Base-by-base conservation (phyloP, 2,797 vertebrate species). In the Loris lydekkerianus region DNA sequence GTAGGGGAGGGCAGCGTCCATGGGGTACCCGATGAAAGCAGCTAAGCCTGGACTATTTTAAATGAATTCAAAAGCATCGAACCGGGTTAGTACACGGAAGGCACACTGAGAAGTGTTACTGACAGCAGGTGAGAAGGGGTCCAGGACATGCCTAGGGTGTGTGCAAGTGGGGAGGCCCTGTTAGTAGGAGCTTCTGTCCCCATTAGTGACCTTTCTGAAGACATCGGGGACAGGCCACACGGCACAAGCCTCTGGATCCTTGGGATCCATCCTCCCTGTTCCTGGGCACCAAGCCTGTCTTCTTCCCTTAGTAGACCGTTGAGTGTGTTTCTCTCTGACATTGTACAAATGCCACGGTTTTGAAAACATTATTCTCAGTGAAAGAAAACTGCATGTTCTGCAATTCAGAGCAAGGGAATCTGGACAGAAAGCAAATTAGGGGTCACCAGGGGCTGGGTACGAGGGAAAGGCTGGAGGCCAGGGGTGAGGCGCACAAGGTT, bases 401-500 rank as follows among this genome's bases (percentile, higher is more conserved):
- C 4, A 3, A 37, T 37, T 11, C 15, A 18, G 65, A 67, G 13
- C 31, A n/a, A 31, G 65, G 15, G n/a, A n/a, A n/a, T 9, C 31
- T 18, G 29, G 13, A 70, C 67, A 70, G n/a, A 70, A 37, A 70
- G 20, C 67, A 70, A n/a, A 21, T 37, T 21, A 10, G n/a, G 21
- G 67, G 67, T 70, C 4, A 6, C n/a, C 20, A 4, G n/a, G 67
- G n/a, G 18, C 18, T 10, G 0, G 67, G 18, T 18, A 4, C 2
- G 18, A 20, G 17, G 18, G 18, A n/a, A 8, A 3, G n/a, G 6
- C 10, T 0, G 2, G 15, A 18, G 67, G n/a, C 9, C 7, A 69
- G 10, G n/a, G 67, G n/a, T 37, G 9, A 70, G 37, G 4, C 2
- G 0, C 1, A 0, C 2, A n/a, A n/a, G 20, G 1, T 70, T 70